phyloP scores from a whole-genome alignment of 2,888 invertebrate genomes.

The Andrena minutula region DNA sequence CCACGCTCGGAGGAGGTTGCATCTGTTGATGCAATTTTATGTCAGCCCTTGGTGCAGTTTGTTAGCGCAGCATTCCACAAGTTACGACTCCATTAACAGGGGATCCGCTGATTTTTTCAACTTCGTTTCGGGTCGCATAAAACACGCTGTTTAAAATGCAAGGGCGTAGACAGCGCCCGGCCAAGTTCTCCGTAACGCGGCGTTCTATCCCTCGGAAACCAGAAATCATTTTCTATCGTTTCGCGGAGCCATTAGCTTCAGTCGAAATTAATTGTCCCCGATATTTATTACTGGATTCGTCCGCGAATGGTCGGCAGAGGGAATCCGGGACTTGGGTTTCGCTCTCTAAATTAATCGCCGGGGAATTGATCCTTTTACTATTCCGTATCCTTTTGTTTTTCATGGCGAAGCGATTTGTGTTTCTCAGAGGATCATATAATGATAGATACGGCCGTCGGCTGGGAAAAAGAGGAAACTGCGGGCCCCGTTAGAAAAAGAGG shows the following conservation, averaged over 20 bases:
- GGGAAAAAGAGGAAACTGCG: conserved; percentile 57
- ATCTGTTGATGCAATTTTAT: conserved; percentile 46
- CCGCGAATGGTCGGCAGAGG: too few species aligned
- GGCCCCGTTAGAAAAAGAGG: conserved; percentile 53
- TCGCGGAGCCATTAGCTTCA: conserved; percentile 23
- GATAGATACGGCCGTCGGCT: conserved; percentile 54
- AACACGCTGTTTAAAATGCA: conserved; percentile 82
- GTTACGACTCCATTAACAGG: conserved; percentile 84
- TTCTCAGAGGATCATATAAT: conserved; percentile 44
- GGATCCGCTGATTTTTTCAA: conserved; percentile 77
- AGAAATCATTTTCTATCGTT: neutral
- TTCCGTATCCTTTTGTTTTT: neutral
- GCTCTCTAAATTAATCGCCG: neutral
- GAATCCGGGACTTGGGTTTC: conserved; percentile 13
- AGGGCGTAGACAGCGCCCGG: conserved; percentile 71
- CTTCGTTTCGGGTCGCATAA: conserved; percentile 81
- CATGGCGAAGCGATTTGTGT: conserved; percentile 9
- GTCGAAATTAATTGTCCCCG: conserved; percentile 31
- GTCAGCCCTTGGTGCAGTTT: conserved; percentile 44
- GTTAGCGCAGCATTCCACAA: conserved; percentile 67
- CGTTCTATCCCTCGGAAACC: neutral
- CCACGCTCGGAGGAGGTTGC: conserved; percentile 21
- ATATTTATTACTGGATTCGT: too few species aligned
- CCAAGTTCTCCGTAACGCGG: neutral
- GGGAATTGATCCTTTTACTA: neutral